These are phyloP conservation scores for Leptinotarsa tumamoca DNA, from an alignment of 2,888 invertebrate species.

Conservation along the genomic window DNA sequence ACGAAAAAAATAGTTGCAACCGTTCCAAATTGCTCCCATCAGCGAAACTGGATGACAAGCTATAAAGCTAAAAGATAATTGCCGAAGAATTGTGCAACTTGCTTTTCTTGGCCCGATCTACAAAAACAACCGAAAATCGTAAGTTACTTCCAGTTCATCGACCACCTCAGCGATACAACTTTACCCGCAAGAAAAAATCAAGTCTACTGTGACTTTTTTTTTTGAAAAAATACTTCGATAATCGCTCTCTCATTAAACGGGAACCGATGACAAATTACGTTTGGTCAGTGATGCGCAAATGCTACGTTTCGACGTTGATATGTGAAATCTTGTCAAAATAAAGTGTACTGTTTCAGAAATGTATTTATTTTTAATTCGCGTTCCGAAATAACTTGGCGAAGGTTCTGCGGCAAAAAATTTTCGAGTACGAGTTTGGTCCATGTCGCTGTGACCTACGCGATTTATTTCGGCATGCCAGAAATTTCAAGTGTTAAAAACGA, in stretches of 20 bases:
- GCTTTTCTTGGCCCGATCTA: not conserved
- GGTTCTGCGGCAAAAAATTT: constrained; percentile 24
- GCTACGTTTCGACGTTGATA: constrained; percentile 15
- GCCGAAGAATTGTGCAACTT: not conserved
- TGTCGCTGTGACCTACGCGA: constrained; percentile 25
- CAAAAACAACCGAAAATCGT: constrained; percentile 3
- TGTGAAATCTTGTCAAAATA: constrained; percentile 26
- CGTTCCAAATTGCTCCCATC: no score
- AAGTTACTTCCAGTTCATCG: constrained; percentile 1
- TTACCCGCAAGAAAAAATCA: not conserved
- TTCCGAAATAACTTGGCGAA: constrained; percentile 36
- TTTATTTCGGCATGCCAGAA: constrained; percentile 24
- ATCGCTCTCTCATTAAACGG: not conserved
- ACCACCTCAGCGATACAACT: not conserved
- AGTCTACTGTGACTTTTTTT: not conserved
- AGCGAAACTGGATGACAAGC: no score
- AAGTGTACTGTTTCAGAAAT: constrained; percentile 24
- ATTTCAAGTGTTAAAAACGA: not conserved
- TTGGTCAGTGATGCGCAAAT: constrained; percentile 15
- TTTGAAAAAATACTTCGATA: not conserved
- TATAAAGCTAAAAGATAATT: not conserved
- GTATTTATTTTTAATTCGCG: constrained; percentile 33
- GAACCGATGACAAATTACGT: constrained; percentile 17
- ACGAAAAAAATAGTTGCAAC: no score
- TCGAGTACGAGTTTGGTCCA: constrained; percentile 28